Evolutionary conservation across 2,888 invertebrate genomes (phyloP), one percentile per base, ranked within the genome.

Genomic region (Osmoderma eremita): DNA sequence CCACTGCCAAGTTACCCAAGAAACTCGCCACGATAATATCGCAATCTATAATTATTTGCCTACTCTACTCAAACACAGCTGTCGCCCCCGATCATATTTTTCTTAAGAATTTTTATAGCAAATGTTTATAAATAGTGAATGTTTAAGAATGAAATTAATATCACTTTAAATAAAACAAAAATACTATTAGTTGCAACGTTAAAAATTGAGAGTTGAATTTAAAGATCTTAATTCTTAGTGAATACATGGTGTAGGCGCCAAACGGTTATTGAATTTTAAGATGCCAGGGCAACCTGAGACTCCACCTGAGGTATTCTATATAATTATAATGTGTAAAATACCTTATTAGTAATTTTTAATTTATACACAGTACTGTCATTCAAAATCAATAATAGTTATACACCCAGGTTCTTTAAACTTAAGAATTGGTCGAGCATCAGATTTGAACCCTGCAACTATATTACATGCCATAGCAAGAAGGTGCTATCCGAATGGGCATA

Each of bases 341-440:
- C 5, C 6, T 30, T 3, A 30, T 30, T 30, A 6, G 1, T 30
- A 10, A 1, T 18, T 15, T 30, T 30, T 8, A 15, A 58, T 50
- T 58, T 63, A 82, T 71, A 85, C 85, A 70, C 82, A 90, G 84
- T 89, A 90, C 80, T 88, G 91, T 70, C 90, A 91, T 75, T 90
- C 93, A 0, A 91, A 92, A 75, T 90, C 91, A 68, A 92, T 94
- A 45, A 91, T 98, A 67, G 91, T 97, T n/a, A 95, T 97, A 65
- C 97, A 97, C 79, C 97, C 97, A 17, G 97, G 97, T 5, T 97
- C 97, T 0, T 87, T 92, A 53, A 91, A 94, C 80, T 86, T 97
- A 20, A 86, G 96, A 69, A 92, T 97, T 78, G 97, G 97, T 0
- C 84, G 94, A 74, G 96, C 97, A 1, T 94, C 95, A 0, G 97